Evolutionary conservation across 2,113 vertebrate species (phyloP).

Genomic region (Platysteira castanea): DNA sequence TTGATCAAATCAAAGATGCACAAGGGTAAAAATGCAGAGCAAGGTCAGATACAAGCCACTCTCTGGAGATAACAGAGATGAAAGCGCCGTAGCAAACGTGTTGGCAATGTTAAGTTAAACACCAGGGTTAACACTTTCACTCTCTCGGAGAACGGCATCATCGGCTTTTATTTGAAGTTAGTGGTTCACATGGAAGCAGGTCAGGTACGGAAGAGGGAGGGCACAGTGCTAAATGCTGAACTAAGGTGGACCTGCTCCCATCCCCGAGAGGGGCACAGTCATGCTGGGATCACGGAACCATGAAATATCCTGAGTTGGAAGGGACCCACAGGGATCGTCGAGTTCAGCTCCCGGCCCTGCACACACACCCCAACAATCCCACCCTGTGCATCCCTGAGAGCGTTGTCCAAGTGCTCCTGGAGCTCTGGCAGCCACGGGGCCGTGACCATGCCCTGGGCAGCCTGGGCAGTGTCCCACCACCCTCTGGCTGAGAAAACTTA

Average conservation of each 20-base stretch:
- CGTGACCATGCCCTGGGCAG: not conserved
- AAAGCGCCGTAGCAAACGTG: not conserved
- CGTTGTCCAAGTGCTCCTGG: fast-evolving
- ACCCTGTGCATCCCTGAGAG: not conserved
- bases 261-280: not conserved
- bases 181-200: not conserved
- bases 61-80: not conserved
- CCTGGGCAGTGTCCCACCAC: not conserved
- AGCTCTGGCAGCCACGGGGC: not conserved
- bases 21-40: not conserved
- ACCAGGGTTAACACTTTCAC: not conserved
- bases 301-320: not conserved
- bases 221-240: not conserved
- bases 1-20: not conserved
- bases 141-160: not conserved
- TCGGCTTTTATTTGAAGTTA: not conserved
- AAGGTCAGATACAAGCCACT: not conserved
- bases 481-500: not conserved
- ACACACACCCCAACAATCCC: not conserved
- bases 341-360: not conserved
- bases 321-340: not conserved
- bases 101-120: not conserved
- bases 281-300: not conserved
- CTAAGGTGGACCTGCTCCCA: not conserved
- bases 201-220: not conserved